These are phyloP conservation scores for Mirza zaza DNA, from an alignment of 2,113 vertebrate species.

Conservation along the genomic window DNA sequence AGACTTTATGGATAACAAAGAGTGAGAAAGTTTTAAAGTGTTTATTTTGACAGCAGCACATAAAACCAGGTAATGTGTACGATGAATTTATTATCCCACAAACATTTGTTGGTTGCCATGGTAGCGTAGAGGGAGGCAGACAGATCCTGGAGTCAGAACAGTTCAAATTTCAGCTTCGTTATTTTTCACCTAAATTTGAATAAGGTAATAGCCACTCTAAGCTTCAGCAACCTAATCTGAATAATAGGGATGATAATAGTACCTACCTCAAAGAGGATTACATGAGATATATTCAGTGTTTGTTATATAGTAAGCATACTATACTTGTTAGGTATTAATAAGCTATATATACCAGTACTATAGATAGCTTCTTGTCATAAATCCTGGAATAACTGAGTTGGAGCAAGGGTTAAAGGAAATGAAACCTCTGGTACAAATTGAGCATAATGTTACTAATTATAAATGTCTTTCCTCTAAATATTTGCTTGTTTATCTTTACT, in stretches of 20 bases:
- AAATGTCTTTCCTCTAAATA: constrained; percentile 57
- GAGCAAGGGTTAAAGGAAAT: constrained; percentile 31
- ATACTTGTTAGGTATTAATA: neutral
- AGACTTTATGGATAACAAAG: neutral
- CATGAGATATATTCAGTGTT: neutral
- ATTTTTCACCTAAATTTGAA: neutral
- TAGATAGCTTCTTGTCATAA: neutral
- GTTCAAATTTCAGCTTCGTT: neutral
- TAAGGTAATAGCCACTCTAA: neutral
- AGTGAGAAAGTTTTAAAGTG: neutral
- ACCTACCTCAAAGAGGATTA: neutral
- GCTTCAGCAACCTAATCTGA: neutral
- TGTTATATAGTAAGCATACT: neutral
- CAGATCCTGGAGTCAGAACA: neutral
- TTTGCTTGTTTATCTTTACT: constrained; percentile 68
- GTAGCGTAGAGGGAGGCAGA: neutral
- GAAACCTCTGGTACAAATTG: neutral
- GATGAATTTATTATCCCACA: neutral
- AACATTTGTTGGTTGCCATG: neutral
- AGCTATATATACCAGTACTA: neutral
- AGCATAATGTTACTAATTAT: constrained; percentile 40
- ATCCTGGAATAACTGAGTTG: constrained; percentile 13
- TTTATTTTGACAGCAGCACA: constrained; percentile 27
- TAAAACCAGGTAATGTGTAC: neutral
- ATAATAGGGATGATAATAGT: neutral